Percentiles rank a stretch among this genome's conserved stretches.
Conservation (phyloP, 2,888 invertebrate genomes). For the Drosophila subquinaria region DNA sequence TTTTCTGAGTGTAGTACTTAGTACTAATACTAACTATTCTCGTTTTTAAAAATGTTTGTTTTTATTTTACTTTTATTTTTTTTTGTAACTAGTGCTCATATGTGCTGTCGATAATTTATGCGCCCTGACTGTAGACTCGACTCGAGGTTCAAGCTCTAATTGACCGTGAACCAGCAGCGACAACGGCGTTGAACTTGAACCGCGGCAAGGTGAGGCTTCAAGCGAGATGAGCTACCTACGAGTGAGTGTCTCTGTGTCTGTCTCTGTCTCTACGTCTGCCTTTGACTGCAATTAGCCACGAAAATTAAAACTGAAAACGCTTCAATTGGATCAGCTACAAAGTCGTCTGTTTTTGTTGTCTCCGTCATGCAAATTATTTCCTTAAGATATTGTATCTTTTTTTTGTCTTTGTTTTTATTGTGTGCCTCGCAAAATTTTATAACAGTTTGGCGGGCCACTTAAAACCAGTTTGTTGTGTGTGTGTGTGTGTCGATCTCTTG, state of each 20-base stretch:
- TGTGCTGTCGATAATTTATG: conserved; percentile 58
- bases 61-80: conserved; percentile 40
- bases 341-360: conserved; percentile 26
- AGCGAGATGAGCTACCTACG: conserved; percentile 61
- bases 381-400: conserved; percentile 54
- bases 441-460: conserved; percentile 65
- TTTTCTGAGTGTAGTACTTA: not conserved
- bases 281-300: conserved; percentile 60
- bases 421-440: conserved; percentile 45
- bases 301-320: conserved; percentile 17
- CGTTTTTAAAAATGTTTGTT: too few species aligned
- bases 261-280: too few species aligned
- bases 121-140: conserved; percentile 15
- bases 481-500: conserved; percentile 52
- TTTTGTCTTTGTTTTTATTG: conserved; percentile 4
- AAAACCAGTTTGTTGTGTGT: conserved; percentile 61
- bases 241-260: conserved; percentile 40
- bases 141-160: conserved; percentile 51
- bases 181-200: conserved; percentile 76
- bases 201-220: conserved; percentile 43
- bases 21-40: conserved; percentile 37
- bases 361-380: conserved; percentile 75
- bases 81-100: conserved; percentile 32
- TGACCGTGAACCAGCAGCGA: conserved; percentile 71
- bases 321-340: conserved; percentile 57